Evolutionary conservation across 2,113 vertebrate genomes (phyloP), one percentile per base, ranked within the genome.

Genomic region (Forbesichthys papilliferus): DNA sequence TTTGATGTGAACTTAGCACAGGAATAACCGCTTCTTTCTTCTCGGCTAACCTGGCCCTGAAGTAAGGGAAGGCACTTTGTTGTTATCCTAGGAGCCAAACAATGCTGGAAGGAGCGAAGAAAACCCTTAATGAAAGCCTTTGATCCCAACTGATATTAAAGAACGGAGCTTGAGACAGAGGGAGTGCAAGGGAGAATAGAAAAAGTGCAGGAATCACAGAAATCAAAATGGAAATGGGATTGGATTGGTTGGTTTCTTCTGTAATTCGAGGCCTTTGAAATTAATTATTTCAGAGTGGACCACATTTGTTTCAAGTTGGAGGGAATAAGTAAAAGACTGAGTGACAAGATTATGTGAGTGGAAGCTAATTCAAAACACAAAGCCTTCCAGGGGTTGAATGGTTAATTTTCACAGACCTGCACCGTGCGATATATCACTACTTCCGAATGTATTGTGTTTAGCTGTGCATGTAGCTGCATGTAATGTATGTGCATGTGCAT

Each of bases 1-100:
- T 92, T 92, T 92, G 90, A 92, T 91, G 90, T 91, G 91, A 92
- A 92, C 88, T 92, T 91, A 92, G 86, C 87, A 81, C 84, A 87
- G 88, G 88, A 92, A 91, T 88, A 90, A 90, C 86, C 66, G 77
- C 66, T 88, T 85, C 86, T 92, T 91, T 91, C 86, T 87, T 88
- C 87, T 89, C 48, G 46, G 57, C 86, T 88, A 90, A 91, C 88
- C 90, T 90, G 86, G 88, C 86, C 86, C 87, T 65, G 65, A 79
- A 85, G 86, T 79, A 80, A 73, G 73, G 79, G 69, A 89, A 87
- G 82, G 82, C 84, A 90, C 89, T 89, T 90, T 91, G 91, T 91
- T 90, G 91, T 90, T 88, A 85, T 91, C 91, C 89, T 86, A 67
- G 72, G 85, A 90, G 87, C 85, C 88, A 89, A 91, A 91, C 89